phyloP scores from a whole-genome alignment of 1,140 invertebrate species.

The Apis florea region DNA sequence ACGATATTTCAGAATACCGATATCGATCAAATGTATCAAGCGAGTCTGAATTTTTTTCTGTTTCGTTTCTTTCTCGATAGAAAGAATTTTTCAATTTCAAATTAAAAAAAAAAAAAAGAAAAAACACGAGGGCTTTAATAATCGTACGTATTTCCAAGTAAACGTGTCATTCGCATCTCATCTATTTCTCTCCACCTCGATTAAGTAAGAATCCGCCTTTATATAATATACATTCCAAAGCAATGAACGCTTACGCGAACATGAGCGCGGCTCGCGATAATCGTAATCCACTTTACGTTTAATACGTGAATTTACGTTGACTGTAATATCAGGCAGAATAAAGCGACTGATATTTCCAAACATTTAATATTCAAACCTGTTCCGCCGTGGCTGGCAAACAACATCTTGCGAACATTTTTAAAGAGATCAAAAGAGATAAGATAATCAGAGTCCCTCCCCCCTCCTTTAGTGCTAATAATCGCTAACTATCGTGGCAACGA shows the following conservation, averaged over 20 bases:
- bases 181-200: no score
- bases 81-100: not conserved
- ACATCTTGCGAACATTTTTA: not conserved
- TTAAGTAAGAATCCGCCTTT: not conserved
- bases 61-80: no score
- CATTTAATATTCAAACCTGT: slow-evolving; percentile 35
- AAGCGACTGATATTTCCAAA: slow-evolving; percentile 12
- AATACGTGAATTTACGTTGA: slow-evolving; percentile 17
- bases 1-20: not conserved
- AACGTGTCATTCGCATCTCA: not conserved
- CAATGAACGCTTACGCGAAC: not conserved
- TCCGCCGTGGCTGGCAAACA: slow-evolving; percentile 11
- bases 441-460: no score
- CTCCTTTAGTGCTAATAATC: no score
- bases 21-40: no score
- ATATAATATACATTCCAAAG: slow-evolving; percentile 9
- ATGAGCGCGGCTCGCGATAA: slow-evolving; percentile 22
- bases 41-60: no score
- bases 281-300: slow-evolving; percentile 39
- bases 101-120: no score
- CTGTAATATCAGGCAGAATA: not conserved
- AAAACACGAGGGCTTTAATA: not conserved
- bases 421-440: no score
- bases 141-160: not conserved
- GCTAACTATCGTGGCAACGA: no score